These are phyloP conservation scores for Nixonia krombeini DNA, from an alignment of 1,140 invertebrate species.

Conservation along the genomic window DNA sequence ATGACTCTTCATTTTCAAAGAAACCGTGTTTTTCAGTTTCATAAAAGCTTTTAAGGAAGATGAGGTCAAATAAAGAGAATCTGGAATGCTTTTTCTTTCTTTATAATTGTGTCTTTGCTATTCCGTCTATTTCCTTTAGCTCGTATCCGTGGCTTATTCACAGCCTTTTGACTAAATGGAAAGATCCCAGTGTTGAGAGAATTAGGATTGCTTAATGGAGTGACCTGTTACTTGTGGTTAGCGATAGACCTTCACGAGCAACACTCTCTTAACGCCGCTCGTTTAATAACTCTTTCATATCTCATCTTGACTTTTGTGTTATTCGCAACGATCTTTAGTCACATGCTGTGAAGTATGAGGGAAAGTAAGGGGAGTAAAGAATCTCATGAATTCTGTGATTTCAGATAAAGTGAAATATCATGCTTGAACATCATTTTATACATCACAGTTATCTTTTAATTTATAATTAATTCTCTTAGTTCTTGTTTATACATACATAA, in stretches of 20 bases:
- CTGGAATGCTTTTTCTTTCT: slow-evolving; percentile 1
- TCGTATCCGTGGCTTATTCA: neutral
- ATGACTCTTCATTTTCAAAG: slow-evolving; percentile 1
- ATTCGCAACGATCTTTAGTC: neutral
- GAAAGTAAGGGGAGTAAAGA: neutral
- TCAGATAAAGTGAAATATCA: too few relatives aligned
- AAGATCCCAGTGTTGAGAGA: slow-evolving; percentile 12
- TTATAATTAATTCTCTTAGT: too few relatives aligned
- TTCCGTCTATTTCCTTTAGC: neutral
- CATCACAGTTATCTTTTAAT: too few relatives aligned
- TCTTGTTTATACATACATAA: too few relatives aligned
- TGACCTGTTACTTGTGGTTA: slow-evolving; percentile 19
- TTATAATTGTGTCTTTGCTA: neutral
- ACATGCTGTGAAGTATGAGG: neutral
- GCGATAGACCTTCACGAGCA: neutral
- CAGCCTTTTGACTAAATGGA: slow-evolving; percentile 19
- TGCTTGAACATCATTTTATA: neutral
- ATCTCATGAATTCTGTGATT: neutral
- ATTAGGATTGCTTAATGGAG: slow-evolving; percentile 36
- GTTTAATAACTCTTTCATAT: slow-evolving; percentile 5
- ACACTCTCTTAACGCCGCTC: neutral
- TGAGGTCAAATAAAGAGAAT: neutral
- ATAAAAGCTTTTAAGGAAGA: too few relatives aligned
- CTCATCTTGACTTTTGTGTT: neutral
- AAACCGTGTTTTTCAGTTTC: neutral